Evolutionary conservation across 2,888 invertebrate genomes (phyloP), one percentile per base, ranked within the genome.

Genomic region (Ophion ellenae): DNA sequence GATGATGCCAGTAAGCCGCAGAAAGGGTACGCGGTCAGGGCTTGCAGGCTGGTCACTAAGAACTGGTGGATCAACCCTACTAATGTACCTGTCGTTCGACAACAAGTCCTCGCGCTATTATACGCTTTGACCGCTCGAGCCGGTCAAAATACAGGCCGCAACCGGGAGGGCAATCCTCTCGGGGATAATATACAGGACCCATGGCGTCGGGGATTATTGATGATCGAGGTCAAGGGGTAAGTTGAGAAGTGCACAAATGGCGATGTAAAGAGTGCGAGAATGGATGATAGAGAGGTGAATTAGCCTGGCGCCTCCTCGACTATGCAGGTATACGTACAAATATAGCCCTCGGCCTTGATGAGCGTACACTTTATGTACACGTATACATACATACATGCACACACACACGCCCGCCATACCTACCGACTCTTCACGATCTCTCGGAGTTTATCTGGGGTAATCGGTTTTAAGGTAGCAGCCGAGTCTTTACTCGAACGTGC

Each of bases 401-500:
- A 24, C 17, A 36, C 10, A 36, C n/a, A 74, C 6, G 40, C 14
- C 66, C 71, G 20, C 45, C 10, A 67, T 20, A 17, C 32, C n/a
- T 70, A 61, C 57, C 69, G 59, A 71, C 71, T 17, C 61, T 61
- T 28, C 20, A 32, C 17, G 40, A 66, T 40, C 70, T 66, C 71
- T 61, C 59, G 61, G 57, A 53, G 66, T 76, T n/a, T 73, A 57
- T 70, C 59, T 57, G 67, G 57, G 74, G 81, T 86, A 84, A 86
- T 84, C 86, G 83, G 69, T 83, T 81, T 81, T 64, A 78, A 83
- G 83, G 83, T 77, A 81, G 83, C 81, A 63, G 53, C 64, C 74
- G 10, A 73, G 83, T 75, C 83, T 84, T 77, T 70, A 78, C 81
- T 81, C 45, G 73, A 70, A 86, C 86, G 86, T 86, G 83, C 83